A percentile compares a stretch with the other conserved stretches of the same genome.
Evolutionary conservation across 2,113 vertebrate genomes (phyloP).

Genomic region (Vicugna pacos): DNA sequence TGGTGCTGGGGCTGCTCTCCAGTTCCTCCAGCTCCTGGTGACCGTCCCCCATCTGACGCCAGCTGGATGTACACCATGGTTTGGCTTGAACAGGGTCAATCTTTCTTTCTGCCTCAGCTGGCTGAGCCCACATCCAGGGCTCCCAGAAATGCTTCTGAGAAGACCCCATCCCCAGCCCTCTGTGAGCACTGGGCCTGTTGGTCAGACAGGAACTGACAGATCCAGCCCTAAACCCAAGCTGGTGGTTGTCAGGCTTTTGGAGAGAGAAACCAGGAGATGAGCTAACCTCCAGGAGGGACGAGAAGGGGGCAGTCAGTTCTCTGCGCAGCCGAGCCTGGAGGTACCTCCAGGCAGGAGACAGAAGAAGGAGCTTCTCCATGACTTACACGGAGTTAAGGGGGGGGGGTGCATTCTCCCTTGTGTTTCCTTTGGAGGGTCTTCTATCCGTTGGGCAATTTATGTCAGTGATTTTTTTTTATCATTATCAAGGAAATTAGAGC

Average conservation of each 20-base stretch:
- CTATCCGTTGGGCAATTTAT: conserved; percentile 49
- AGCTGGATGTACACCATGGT: background rate
- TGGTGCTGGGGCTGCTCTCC: background rate
- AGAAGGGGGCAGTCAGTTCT: background rate
- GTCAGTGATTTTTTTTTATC: conserved; percentile 32
- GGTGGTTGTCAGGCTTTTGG: background rate
- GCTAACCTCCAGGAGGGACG: background rate
- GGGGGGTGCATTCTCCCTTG: background rate
- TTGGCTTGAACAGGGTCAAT: background rate
- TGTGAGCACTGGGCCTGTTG: background rate
- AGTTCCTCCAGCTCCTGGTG: background rate
- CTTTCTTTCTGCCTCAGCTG: background rate
- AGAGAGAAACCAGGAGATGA: background rate
- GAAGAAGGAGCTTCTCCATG: conserved; percentile 32
- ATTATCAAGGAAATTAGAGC: conserved; percentile 67
- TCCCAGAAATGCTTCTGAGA: background rate
- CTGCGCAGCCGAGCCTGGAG: background rate
- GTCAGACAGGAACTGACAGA: background rate
- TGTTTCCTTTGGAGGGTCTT: conserved; percentile 66
- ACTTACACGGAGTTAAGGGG: conserved; percentile 28
- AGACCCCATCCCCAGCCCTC: too few species aligned
- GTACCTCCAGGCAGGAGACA: background rate
- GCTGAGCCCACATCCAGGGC: background rate
- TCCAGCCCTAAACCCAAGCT: background rate
- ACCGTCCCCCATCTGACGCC: background rate